phyloP scores from a whole-genome alignment of 2,113 vertebrate genomes.

The Brachirus orientalis region DNA sequence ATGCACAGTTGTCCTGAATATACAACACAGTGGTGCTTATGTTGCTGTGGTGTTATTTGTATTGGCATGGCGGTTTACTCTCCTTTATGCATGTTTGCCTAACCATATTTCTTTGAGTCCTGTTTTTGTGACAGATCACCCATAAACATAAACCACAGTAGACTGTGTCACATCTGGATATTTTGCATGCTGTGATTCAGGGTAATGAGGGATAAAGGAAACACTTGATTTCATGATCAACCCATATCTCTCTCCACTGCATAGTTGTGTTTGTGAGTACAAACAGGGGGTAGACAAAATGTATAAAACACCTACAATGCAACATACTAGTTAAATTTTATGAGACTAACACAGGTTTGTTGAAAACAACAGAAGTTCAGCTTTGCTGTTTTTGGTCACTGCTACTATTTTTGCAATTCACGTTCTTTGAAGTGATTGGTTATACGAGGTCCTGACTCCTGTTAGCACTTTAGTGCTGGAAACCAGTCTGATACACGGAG shows the following conservation, averaged over 20 bases:
- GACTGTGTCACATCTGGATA: not conserved
- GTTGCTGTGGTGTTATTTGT: slow-evolving; percentile 43
- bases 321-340: too few species aligned
- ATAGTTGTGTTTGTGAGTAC: not conserved
- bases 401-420: too few species aligned
- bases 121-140: not conserved
- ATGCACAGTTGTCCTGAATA: slow-evolving; percentile 12
- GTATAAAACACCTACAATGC: not conserved
- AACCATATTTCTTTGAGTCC: slow-evolving; percentile 1
- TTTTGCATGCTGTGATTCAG: slow-evolving; percentile 40
- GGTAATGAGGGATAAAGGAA: not conserved
- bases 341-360: not conserved
- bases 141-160: not conserved
- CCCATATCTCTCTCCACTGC: slow-evolving; percentile 1
- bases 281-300: not conserved
- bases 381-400: not conserved
- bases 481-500: too few species aligned
- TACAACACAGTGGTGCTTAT: slow-evolving; percentile 13
- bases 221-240: slow-evolving; percentile 14
- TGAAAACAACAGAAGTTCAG: not conserved
- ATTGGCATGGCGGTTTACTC: slow-evolving; percentile 42
- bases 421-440: too few species aligned
- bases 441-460: too few species aligned
- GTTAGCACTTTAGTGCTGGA: too few species aligned
- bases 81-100: slow-evolving; percentile 32